Evolutionary conservation across 1,140 invertebrate genomes (phyloP).

Genomic region (Lepidostoma basale): DNA sequence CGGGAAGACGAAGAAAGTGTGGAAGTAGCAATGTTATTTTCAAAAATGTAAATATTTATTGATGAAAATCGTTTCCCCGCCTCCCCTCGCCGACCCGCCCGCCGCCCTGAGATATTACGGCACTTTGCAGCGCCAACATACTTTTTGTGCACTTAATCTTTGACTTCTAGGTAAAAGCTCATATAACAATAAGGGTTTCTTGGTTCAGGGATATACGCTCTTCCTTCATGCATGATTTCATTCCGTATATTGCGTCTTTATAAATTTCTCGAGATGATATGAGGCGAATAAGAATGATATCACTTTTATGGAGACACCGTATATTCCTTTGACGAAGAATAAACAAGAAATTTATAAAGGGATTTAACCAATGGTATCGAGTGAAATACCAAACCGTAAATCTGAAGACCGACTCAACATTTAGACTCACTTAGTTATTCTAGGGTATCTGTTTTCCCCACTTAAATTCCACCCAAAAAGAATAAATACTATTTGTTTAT

Average conservation of each 20-base stretch:
- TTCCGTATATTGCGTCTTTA: not conserved
- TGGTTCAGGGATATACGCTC: not conserved
- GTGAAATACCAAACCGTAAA: too few relatives aligned
- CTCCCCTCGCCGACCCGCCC: not conserved
- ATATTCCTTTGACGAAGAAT: too few relatives aligned
- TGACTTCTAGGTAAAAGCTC: conserved; percentile 8
- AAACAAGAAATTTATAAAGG: too few relatives aligned
- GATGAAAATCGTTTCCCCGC: conserved; percentile 24
- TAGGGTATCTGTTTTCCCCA: too few relatives aligned
- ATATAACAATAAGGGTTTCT: conserved; percentile 12
- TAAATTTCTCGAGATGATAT: not conserved
- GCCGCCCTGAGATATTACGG: conserved; percentile 10
- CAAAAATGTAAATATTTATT: conserved; percentile 27
- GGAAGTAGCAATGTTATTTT: conserved; percentile 4
- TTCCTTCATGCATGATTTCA: conserved; percentile 16
- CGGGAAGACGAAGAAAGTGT: not conserved
- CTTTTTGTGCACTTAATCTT: conserved; percentile 15
- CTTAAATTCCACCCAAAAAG: too few relatives aligned
- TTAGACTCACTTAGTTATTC: too few relatives aligned
- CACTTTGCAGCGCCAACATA: conserved; percentile 4
- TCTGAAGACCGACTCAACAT: too few relatives aligned
- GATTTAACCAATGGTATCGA: too few relatives aligned
- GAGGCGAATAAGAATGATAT: not conserved
- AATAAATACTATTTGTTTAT: too few relatives aligned
- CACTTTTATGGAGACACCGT: too few relatives aligned